Evolutionary conservation across 2,888 invertebrate species (phyloP), one percentile per base, ranked within the genome.

Genomic region (Latrodectus elegans): DNA sequence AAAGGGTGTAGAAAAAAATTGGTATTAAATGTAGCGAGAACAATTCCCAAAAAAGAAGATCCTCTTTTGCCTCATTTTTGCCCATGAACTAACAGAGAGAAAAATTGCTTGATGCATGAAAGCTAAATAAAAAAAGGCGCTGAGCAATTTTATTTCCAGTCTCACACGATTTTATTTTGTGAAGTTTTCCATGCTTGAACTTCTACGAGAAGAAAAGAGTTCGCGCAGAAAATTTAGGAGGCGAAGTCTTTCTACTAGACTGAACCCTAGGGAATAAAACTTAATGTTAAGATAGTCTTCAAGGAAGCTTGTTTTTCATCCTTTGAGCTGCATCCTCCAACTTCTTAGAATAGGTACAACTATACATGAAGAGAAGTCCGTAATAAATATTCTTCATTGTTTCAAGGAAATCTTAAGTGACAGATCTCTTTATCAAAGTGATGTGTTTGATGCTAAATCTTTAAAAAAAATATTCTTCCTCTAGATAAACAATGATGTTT

Each of bases 211-310:
- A 38, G 38, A 60, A 60, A 86, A 81, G 81, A 86, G 81, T 86
- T 86, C 86, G 81, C 76, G 86, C 86, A 81, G 86, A 86, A 86
- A 86, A 86, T 86, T 60, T 60, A 53, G 70, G 53, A 70, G 67
- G 71, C 73, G 68, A 71, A 14, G 82, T 38, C 73, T 86, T 86
- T 86, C 81, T 81, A 81, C 60, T 10, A 85, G 85, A 71, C 68
- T 85, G 70, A 70, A 80, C 81, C 86, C 68, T 68, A 38, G 74
- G 84, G 77, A 81, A 86, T 76, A 77, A 71, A 86, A 86, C 38
- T 78, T 76, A 76, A 80, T 80, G 60, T 85, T 60, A 52, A 80
- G 60, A 55, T 38, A 38, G 26, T 78, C 73, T 15, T 73, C 71
- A 64, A 52, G 64, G 81, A 74, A 81, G 73, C 73, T 68, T 68